phyloP scores from a whole-genome alignment of 2,113 vertebrate genomes.

The Castor canadensis region DNA sequence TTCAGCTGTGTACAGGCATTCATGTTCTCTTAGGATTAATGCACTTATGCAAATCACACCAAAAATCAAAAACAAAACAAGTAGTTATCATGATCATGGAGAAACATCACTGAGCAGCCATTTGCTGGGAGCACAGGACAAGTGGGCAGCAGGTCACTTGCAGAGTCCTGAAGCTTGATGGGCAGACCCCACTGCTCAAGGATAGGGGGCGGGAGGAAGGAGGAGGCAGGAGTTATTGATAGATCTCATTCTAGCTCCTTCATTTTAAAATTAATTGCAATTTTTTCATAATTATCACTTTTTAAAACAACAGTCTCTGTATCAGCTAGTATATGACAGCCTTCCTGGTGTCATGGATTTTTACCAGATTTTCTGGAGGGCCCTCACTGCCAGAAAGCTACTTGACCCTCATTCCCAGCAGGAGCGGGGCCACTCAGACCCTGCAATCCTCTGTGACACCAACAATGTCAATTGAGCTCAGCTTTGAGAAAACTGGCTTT shows the following conservation, averaged over 20 bases:
- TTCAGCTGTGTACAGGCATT: too few relatives aligned
- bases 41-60: neutral
- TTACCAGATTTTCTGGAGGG: neutral
- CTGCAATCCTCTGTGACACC: neutral
- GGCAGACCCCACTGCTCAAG: neutral
- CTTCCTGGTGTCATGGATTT: fast-evolving
- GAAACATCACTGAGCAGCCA: neutral
- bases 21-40: neutral
- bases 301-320: neutral
- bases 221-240: neutral
- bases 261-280: neutral
- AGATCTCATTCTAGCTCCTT: neutral
- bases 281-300: neutral
- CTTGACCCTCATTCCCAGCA: neutral
- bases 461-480: neutral
- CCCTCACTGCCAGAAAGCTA: neutral
- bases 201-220: too few relatives aligned
- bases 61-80: neutral
- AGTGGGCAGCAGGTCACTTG: too few relatives aligned
- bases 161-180: neutral
- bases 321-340: too few relatives aligned
- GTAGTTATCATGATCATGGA: neutral
- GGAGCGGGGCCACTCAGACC: neutral
- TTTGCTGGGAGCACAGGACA: neutral
- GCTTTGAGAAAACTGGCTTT: neutral